Base-by-base conservation (phyloP, 2,797 vertebrate species). In the Tachyglossus aculeatus region DNA sequence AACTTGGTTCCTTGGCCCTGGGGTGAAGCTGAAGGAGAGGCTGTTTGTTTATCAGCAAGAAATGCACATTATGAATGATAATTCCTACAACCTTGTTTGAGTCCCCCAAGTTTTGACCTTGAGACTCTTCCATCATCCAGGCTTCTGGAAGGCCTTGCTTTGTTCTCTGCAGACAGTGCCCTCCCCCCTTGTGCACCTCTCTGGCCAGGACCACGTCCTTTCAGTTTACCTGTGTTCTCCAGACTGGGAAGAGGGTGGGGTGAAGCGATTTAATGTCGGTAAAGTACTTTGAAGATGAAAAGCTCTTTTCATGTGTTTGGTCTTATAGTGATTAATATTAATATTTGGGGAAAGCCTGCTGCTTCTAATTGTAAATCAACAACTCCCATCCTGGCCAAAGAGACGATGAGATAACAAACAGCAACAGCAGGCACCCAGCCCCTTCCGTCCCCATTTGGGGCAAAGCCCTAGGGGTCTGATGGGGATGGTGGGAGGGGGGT, bases 241-340 rank as follows among this genome's bases (percentile, higher is more conserved):
- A 38, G 71, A 22, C 3, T 8, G 58, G 63, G 67, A 31, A 25
- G 39, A 62, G 34, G 62, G 48, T 67, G n/a, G 63, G 41, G 55
- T 75, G 57, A 73, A n/a, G n/a, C 31, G 78, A 60, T 65, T 69
- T 74, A 54, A 61, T 67, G 54, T 54, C 71, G 74, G 69, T 57
- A 57, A 69, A 71, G 68, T 61, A 71, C 85, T 87, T 85, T 85
- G 83, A 87, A 85, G 78, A 87, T 87, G 78, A 83, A 80, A 87
- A 74, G 76, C 22, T 55, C 76, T 83, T 85, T 83, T 82, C 74
- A 87, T 85, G 76, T 85, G 71, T 64, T 68, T 21, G 22, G 37
- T 36, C 37, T 67, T 69, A 67, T 61, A 54, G 71, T 74, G 78
- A 80, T 83, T 85, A 81, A 85, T 83, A 83, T 83, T 82, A 80